These are phyloP conservation scores for Erinaceus europaeus DNA, from an alignment of 2,113 vertebrate species.

Conservation along the genomic window DNA sequence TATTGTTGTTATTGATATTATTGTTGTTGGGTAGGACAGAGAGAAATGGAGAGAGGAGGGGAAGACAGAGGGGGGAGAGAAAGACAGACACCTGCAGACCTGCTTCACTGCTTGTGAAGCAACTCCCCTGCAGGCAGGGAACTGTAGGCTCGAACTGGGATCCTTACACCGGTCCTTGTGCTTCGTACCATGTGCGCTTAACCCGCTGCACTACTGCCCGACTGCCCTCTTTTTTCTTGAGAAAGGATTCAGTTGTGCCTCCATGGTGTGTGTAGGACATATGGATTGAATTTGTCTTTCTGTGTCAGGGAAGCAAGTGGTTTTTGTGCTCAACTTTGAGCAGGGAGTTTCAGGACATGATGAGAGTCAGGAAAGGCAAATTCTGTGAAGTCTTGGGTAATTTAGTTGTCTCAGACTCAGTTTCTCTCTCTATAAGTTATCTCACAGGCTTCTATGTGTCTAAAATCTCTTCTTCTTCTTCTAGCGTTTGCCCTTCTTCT, in stretches of 20 bases:
- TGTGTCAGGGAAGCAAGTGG: not conserved
- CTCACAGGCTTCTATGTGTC: not conserved
- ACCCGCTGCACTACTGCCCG: no score
- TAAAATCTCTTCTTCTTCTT: no score
- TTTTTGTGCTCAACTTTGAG: not conserved
- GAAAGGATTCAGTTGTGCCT: not conserved
- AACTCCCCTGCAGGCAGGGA: not conserved
- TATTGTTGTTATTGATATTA: no score
- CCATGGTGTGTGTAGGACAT: not conserved
- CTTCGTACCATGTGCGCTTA: no score
- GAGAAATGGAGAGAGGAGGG: no score
- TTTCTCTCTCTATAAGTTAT: conserved; percentile 5
- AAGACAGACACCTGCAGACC: no score
- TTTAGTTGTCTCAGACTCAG: not conserved
- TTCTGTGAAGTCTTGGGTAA: not conserved
- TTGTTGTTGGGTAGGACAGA: no score
- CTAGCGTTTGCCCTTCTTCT: no score
- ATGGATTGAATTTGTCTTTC: not conserved
- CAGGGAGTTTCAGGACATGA: not conserved
- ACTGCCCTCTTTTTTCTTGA: not conserved
- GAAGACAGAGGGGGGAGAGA: no score
- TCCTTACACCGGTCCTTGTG: no score
- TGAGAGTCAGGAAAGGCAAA: not conserved
- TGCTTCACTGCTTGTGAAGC: not conserved
- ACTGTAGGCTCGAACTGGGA: no score